phyloP scores from a whole-genome alignment of 2,113 vertebrate species.

The Anhinga anhinga region DNA sequence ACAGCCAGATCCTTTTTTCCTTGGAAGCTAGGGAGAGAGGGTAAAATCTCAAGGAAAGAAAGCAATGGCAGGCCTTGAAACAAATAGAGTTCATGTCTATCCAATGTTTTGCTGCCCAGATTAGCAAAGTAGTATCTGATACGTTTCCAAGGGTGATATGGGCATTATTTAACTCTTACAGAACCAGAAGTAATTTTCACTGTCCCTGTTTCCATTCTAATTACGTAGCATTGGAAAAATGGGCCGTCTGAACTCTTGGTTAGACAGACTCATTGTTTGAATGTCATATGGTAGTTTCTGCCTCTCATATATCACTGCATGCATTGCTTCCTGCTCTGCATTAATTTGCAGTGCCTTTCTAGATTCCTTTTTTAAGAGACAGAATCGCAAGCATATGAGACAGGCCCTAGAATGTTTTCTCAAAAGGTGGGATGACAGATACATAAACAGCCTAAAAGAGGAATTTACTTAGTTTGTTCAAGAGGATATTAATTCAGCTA shows the following conservation, averaged over 20 bases:
- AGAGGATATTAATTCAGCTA: background rate
- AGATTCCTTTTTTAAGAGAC: background rate
- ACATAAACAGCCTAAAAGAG: no score
- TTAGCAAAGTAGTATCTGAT: background rate
- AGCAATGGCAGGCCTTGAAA: background rate
- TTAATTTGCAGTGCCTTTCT: background rate
- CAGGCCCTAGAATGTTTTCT: background rate
- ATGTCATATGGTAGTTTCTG: background rate
- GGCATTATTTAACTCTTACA: no score
- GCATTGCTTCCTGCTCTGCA: background rate
- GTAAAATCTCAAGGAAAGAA: background rate
- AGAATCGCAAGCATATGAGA: background rate
- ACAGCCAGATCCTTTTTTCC: background rate
- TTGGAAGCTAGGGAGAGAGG: background rate
- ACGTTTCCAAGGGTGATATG: background rate
- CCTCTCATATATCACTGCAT: background rate
- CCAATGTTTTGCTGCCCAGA: accelerated
- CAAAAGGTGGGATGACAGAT: no score
- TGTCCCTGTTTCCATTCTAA: background rate
- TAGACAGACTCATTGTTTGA: no score
- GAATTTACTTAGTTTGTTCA: background rate
- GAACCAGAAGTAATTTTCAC: background rate
- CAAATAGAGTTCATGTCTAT: background rate
- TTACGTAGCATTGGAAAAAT: no score
- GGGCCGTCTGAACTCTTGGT: no score